phyloP scores from a whole-genome alignment of 2,113 vertebrate genomes.

The Spheniscus mendiculus region DNA sequence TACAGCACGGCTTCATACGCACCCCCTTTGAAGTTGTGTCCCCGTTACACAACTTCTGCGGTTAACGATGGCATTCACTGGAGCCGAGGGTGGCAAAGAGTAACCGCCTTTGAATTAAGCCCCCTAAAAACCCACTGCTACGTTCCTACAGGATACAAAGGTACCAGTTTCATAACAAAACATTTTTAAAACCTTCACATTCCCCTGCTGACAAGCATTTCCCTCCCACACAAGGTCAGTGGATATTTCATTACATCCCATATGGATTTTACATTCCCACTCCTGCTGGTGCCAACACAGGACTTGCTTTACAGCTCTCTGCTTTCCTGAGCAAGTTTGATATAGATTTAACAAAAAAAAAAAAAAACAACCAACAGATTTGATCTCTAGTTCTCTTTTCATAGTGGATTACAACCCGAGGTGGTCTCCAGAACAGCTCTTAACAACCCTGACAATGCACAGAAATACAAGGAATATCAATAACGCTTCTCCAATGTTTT shows the following conservation, averaged over 20 bases:
- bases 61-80: fast-evolving
- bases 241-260: background rate
- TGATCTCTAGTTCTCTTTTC: background rate
- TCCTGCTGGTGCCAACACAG: background rate
- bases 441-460: background rate
- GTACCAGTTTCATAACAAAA: background rate
- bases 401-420: background rate
- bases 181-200: background rate
- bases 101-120: background rate
- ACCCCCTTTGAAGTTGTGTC: background rate
- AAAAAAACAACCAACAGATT: background rate
- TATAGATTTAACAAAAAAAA: background rate
- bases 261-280: constrained; percentile 4
- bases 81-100: background rate
- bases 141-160: background rate
- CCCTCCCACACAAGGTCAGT: constrained; percentile 24
- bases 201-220: background rate
- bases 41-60: fast-evolving
- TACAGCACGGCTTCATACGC: fast-evolving
- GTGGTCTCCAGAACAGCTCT: background rate
- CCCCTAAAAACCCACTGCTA: background rate
- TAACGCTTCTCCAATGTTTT: background rate
- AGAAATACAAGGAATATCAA: background rate
- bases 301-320: background rate
- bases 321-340: background rate